Conservation (phyloP, 2,797 vertebrate species). For the Bovichtus variegatus region DNA sequence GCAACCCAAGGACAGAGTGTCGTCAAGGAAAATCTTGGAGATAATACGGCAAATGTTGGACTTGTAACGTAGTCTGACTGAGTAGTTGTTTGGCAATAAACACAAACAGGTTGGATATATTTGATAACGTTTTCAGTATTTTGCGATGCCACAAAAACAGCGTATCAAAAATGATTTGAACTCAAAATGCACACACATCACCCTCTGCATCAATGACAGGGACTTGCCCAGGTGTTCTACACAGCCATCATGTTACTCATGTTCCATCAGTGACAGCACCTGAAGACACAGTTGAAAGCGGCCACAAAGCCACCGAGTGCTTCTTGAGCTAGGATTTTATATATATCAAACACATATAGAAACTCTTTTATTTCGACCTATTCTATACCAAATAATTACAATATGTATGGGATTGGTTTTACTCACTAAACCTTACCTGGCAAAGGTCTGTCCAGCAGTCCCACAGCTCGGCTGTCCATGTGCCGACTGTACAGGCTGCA, state of each 20-base stretch:
- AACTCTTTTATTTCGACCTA: neutral
- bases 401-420: neutral
- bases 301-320: no score
- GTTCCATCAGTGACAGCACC: neutral
- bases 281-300: neutral
- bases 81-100: neutral
- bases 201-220: neutral
- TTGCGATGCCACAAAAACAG: no score
- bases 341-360: neutral
- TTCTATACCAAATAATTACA: neutral
- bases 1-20: no score
- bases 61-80: neutral
- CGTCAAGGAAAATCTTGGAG: no score
- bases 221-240: neutral
- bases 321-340: no score
- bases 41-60: neutral
- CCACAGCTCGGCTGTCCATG: constrained; percentile 62
- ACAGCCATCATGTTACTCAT: neutral
- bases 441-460: constrained; percentile 46
- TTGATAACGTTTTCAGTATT: no score
- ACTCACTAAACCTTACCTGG: constrained; percentile 69
- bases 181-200: neutral
- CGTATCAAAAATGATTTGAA: neutral
- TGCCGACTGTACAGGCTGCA: constrained; percentile 83
- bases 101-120: no score